These are phyloP conservation scores for Amblyjoppa proteus DNA, from an alignment of 2,888 invertebrate species.

Conservation along the genomic window DNA sequence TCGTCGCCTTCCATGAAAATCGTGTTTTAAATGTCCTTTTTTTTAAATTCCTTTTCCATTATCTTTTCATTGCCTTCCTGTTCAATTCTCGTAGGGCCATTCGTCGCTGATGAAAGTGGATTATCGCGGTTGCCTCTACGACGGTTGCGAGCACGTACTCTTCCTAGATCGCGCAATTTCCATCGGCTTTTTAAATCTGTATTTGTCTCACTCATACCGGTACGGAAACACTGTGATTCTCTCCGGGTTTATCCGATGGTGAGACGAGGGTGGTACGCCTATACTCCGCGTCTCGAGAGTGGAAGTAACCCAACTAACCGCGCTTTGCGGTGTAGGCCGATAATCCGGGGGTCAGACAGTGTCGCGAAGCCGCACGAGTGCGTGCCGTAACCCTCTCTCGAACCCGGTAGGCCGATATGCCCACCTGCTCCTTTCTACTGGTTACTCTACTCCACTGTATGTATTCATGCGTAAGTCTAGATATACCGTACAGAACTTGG, in stretches of 20 bases:
- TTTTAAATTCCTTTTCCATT: constrained; percentile 9
- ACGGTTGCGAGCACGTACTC: constrained; percentile 21
- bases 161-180: constrained; percentile 26
- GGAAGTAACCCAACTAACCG: constrained; percentile 77
- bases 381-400: constrained; percentile 74
- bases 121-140: constrained; percentile 40
- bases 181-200: not conserved
- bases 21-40: constrained; percentile 26
- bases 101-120: constrained; percentile 53
- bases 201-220: not conserved
- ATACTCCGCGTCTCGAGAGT: constrained; percentile 71
- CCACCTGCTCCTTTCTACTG: constrained; percentile 23
- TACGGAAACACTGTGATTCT: constrained; percentile 45
- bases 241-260: constrained; percentile 60
- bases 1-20: constrained; percentile 28
- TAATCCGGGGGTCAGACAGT: constrained; percentile 84
- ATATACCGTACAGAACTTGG: not conserved
- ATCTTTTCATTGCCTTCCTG: not conserved
- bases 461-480: not conserved
- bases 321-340: constrained; percentile 79
- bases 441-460: constrained; percentile 6
- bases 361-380: constrained; percentile 82
- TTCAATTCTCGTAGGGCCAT: constrained; percentile 21
- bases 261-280: constrained; percentile 55
- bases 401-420: constrained; percentile 54